These are phyloP conservation scores for Adoxophyes honmai DNA, from an alignment of 1,140 invertebrate species.

Conservation along the genomic window DNA sequence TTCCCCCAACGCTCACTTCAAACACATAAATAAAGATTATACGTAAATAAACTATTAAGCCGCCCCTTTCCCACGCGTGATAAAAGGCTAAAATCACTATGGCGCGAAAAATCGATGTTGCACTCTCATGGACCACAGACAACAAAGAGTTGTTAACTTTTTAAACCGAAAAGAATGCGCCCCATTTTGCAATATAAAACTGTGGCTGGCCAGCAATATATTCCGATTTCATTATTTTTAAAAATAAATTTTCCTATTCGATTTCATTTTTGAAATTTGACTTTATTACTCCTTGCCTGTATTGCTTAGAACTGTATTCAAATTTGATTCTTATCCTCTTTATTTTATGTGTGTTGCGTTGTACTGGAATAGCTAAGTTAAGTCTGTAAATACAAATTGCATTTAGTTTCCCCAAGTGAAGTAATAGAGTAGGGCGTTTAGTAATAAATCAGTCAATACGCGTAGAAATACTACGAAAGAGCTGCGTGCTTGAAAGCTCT, in stretches of 20 bases:
- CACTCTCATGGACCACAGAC: constrained; percentile 3
- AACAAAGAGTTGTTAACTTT: constrained; percentile 9
- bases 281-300: background rate
- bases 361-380: background rate
- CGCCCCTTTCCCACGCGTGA: background rate
- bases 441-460: constrained; percentile 26
- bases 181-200: too few species aligned
- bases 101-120: constrained; percentile 2
- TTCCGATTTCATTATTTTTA: too few species aligned
- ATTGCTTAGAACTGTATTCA: background rate
- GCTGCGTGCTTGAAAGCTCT: too few species aligned
- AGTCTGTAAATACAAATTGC: constrained; percentile 4
- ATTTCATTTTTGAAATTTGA: too few species aligned
- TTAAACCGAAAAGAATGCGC: background rate
- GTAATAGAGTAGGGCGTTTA: constrained; percentile 18
- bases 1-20: background rate
- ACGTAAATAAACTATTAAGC: constrained; percentile 1
- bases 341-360: background rate
- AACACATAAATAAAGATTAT: background rate
- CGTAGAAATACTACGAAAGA: background rate
- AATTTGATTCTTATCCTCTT: background rate
- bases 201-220: too few species aligned
- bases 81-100: background rate
- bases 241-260: too few species aligned
- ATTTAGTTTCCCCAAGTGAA: constrained; percentile 10